phyloP scores from a whole-genome alignment of 2,113 vertebrate species.

The Bungarus multicinctus region DNA sequence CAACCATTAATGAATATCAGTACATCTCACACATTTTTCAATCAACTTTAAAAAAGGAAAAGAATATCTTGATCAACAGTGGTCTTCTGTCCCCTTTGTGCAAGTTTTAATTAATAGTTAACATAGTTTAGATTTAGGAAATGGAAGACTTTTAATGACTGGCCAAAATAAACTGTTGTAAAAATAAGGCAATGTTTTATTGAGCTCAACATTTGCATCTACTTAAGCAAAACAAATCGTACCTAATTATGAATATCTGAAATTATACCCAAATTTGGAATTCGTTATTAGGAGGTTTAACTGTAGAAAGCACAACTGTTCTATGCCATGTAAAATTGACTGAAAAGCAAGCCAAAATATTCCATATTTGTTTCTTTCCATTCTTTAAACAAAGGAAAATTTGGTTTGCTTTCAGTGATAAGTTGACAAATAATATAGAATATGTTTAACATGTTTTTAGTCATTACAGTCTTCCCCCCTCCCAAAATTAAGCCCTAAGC shows the following conservation, averaged over 20 bases:
- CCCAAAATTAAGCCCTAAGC: background rate
- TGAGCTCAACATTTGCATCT: background rate
- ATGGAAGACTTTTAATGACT: background rate
- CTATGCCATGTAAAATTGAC: background rate
- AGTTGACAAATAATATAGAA: background rate
- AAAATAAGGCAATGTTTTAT: background rate
- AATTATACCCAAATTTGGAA: background rate
- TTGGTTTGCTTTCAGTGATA: background rate
- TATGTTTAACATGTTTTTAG: background rate
- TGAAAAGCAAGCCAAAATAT: background rate
- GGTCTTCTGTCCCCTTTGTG: background rate
- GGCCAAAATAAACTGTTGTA: background rate
- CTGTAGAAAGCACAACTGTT: background rate
- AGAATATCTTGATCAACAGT: background rate
- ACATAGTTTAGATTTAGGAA: background rate
- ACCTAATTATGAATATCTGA: background rate
- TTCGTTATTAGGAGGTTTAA: background rate
- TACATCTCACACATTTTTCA: background rate
- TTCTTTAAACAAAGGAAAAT: background rate
- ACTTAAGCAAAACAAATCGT: background rate
- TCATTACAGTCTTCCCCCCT: background rate
- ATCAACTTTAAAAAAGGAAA: background rate
- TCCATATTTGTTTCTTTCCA: background rate
- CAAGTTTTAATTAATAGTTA: background rate
- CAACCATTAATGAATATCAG: background rate